These are phyloP conservation scores for Cyphomyrus plagiostoma DNA, from an alignment of 2,113 vertebrate species.

Conservation along the genomic window DNA sequence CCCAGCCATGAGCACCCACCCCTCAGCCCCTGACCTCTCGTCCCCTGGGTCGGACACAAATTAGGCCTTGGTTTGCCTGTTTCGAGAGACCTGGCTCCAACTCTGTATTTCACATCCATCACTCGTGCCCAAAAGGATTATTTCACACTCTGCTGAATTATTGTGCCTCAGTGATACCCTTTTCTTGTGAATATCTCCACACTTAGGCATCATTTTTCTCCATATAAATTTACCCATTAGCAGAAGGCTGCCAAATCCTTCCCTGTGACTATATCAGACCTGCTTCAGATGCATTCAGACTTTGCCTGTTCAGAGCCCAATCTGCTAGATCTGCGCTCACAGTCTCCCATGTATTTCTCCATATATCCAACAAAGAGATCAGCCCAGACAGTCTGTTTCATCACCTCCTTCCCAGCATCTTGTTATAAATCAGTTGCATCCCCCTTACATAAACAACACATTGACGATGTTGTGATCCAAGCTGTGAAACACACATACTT, in stretches of 20 bases:
- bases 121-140: background rate
- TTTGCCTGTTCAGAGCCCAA: background rate
- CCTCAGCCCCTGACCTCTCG: background rate
- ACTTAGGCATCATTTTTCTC: background rate
- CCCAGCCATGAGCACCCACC: background rate
- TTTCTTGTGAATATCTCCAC: background rate
- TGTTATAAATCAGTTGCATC: background rate
- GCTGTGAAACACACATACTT: background rate
- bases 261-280: background rate
- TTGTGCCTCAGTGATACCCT: background rate
- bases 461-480: background rate
- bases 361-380: background rate
- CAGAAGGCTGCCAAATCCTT: background rate
- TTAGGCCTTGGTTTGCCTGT: conserved; percentile 37
- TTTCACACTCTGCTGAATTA: background rate
- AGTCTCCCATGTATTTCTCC: background rate
- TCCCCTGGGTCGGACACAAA: conserved; percentile 25
- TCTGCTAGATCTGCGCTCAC: background rate
- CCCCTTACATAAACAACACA: background rate
- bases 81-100: conserved; percentile 28
- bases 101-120: conserved; percentile 37
- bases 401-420: background rate
- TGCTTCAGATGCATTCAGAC: background rate
- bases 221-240: background rate
- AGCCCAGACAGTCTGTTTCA: background rate